Conservation (phyloP, 2,888 invertebrate genomes). For the Drosophila robusta region DNA sequence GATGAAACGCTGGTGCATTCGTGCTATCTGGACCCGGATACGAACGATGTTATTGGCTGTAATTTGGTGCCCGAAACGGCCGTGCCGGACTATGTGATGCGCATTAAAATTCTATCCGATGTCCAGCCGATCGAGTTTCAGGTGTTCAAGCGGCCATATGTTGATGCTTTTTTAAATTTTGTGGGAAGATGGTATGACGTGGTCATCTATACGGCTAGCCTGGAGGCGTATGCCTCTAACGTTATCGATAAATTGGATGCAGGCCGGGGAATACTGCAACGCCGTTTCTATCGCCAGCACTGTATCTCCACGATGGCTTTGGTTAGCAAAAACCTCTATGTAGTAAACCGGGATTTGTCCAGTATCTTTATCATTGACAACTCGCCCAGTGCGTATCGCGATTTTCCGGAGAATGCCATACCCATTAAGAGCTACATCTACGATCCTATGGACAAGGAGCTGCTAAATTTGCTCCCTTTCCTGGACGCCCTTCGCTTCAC, state of each 20-base stretch:
- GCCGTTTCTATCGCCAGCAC: conserved; percentile 63
- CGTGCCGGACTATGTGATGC: conserved; percentile 49
- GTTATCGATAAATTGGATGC: conserved; percentile 60
- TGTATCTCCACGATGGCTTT: conserved; percentile 24
- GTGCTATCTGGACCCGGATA: conserved; percentile 57
- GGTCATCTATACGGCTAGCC: conserved; percentile 64
- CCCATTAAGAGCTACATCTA: conserved; percentile 63
- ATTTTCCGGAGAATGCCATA: conserved; percentile 58
- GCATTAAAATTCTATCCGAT: conserved; percentile 19
- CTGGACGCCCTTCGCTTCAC: conserved; percentile 68
- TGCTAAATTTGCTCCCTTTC: conserved; percentile 64
- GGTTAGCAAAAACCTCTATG: conserved; percentile 50
- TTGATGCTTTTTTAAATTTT: conserved; percentile 52
- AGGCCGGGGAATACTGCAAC: conserved; percentile 51
- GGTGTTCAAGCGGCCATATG: conserved; percentile 60
- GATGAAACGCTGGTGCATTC: conserved; percentile 67
- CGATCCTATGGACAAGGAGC: conserved; percentile 51
- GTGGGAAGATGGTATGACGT: conserved; percentile 66
- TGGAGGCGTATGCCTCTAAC: conserved; percentile 54
- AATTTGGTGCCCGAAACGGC: conserved; percentile 36
- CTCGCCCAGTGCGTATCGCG: conserved; percentile 59
- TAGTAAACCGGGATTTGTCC: conserved; percentile 40
- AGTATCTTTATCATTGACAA: conserved; percentile 61
- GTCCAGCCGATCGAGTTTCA: conserved; percentile 34
- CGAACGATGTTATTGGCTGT: conserved; percentile 42